Conservation (phyloP, 2,797 vertebrate species). For the Lemur catta region DNA sequence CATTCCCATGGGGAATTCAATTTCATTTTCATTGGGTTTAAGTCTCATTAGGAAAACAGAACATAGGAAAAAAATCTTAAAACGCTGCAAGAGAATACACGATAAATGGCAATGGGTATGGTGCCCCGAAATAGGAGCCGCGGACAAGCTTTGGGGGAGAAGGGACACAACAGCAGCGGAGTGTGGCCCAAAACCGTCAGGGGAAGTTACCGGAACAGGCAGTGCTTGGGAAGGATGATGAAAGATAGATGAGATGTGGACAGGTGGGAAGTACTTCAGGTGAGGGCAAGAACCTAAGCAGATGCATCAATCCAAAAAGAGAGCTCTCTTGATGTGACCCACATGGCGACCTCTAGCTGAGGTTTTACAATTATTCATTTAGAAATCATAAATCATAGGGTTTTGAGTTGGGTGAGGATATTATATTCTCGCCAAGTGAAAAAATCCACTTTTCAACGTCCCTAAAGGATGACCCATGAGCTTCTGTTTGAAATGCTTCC, state of each 20-base stretch:
- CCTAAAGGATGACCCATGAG: background rate
- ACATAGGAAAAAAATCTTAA: background rate
- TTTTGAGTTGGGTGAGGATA: background rate
- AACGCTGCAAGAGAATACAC: background rate
- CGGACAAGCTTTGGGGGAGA: background rate
- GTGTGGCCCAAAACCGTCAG: background rate
- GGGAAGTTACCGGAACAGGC: background rate
- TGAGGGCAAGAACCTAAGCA: background rate
- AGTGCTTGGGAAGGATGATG: background rate
- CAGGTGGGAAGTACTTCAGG: background rate
- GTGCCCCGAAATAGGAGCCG: background rate
- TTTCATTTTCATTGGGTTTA: background rate
- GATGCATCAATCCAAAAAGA: background rate
- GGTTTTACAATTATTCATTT: background rate
- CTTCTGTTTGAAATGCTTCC: background rate
- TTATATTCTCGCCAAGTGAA: background rate
- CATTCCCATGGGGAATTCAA: background rate
- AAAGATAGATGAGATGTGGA: background rate
- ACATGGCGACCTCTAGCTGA: background rate
- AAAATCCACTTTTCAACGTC: background rate
- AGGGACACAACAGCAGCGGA: background rate
- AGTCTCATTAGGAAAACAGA: conserved; percentile 25
- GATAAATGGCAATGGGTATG: background rate
- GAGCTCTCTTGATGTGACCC: background rate
- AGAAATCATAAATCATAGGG: background rate